Evolutionary conservation across 2,113 vertebrate genomes (phyloP), one percentile per base, ranked within the genome.

Genomic region (Boleophthalmus pectinirostris): DNA sequence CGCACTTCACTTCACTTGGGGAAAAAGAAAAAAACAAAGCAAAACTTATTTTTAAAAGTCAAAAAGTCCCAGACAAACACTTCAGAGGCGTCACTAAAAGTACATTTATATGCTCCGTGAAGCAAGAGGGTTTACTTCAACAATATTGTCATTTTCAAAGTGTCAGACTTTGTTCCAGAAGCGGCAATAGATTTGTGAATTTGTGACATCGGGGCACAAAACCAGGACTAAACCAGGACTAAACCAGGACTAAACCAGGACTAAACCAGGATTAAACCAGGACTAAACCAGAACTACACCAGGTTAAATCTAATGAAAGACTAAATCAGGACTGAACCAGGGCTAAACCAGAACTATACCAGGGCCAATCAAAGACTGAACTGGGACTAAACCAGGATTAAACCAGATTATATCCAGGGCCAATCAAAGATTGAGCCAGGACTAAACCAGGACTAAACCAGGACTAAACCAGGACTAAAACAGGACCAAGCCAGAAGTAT

Each of bases 91-190:
- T 71, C 46, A 58, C 3, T 20, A 33, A 77, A 56, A 81, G 65
- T 16, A 81, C 72, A 77, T 74, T 68, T 77, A 47, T 68, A 74
- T 80, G 65, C 63, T 35, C 21, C 25, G 67, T 2, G 70, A 66
- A 69, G 53, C 70, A 71, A 74, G 77, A 66, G 43, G 54, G 53
- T 38, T 78, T 38, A 20, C 20, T 15, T 63, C 45, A 73, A 65
- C 8, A 68, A 47, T 65, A 25, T 71, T 68, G 46, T 38, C 3
- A 66, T 79, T 63, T 43, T 43, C 38, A 10, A 43, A 43, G 38
- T 43, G 38, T 43, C 38, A 43, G 38, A 43, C 38, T 43, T 43
- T 43, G 38, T 43, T 43, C 38, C 38, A 43, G 38, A 43, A 43
- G 38, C 8, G 9, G 38, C 9, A 10, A 43, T 43, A 43, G 1